These are phyloP conservation scores for Anthoscopus minutus DNA, from an alignment of 2,113 vertebrate species.

Conservation along the genomic window DNA sequence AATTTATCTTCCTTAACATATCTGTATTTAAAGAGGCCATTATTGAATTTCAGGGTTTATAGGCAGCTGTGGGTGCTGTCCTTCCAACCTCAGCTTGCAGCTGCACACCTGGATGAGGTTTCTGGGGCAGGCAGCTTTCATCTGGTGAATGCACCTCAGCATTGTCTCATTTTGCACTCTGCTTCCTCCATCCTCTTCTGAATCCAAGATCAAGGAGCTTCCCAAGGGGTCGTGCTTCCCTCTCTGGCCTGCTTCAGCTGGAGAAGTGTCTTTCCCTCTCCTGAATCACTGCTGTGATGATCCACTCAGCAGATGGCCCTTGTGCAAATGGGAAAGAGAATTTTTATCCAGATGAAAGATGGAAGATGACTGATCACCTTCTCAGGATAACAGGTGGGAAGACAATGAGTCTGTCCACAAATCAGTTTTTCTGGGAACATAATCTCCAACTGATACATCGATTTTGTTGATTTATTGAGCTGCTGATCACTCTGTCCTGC, in stretches of 20 bases:
- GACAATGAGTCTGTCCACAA: background rate
- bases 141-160: background rate
- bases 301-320: background rate
- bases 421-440: background rate
- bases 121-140: background rate
- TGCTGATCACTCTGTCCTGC: background rate
- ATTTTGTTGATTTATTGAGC: background rate
- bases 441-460: background rate
- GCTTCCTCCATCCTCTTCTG: background rate
- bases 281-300: background rate
- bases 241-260: background rate
- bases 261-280: background rate
- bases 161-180: rapidly evolving
- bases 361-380: background rate
- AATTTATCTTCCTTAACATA: background rate
- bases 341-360: background rate
- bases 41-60: background rate
- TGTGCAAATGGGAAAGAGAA: background rate
- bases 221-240: background rate
- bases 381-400: background rate
- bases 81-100: background rate
- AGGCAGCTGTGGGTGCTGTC: background rate
- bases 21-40: background rate
- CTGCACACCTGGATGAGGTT: background rate
- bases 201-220: background rate